Evolutionary conservation across 2,888 invertebrate genomes (phyloP).

Genomic region (Dynastes grantii): DNA sequence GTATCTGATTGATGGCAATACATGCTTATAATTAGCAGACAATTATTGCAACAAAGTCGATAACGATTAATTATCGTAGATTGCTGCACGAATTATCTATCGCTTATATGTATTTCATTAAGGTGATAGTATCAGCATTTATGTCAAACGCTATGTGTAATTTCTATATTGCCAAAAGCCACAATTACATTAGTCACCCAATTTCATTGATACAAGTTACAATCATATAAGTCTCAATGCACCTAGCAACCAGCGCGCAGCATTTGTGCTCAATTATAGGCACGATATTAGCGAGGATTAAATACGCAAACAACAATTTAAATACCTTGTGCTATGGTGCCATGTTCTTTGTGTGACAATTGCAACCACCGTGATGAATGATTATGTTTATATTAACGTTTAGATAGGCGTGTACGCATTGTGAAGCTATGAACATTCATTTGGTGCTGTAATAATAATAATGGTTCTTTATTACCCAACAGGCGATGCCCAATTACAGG

Average conservation of each 20-base stretch:
- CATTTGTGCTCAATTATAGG: neutral
- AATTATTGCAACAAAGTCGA: no score
- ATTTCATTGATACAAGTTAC: neutral
- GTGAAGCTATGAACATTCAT: no score
- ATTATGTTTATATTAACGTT: conserved; percentile 4
- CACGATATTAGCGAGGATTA: neutral
- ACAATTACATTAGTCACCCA: neutral
- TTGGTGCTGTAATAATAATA: no score
- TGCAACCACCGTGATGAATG: neutral
- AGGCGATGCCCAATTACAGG: no score
- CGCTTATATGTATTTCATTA: no score
- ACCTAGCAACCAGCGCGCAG: neutral
- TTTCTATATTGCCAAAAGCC: neutral
- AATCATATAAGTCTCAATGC: neutral
- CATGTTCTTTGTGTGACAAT: neutral
- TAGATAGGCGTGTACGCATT: neutral
- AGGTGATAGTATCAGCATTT: no score
- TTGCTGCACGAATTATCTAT: no score
- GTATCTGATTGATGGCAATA: no score
- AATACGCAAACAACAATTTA: neutral
- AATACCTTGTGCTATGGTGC: neutral
- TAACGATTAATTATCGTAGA: no score
- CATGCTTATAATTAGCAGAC: no score
- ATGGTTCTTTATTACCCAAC: no score
- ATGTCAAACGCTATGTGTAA: neutral